Base-by-base conservation (phyloP, 2,113 vertebrate genomes). In the Melospiza georgiana region DNA sequence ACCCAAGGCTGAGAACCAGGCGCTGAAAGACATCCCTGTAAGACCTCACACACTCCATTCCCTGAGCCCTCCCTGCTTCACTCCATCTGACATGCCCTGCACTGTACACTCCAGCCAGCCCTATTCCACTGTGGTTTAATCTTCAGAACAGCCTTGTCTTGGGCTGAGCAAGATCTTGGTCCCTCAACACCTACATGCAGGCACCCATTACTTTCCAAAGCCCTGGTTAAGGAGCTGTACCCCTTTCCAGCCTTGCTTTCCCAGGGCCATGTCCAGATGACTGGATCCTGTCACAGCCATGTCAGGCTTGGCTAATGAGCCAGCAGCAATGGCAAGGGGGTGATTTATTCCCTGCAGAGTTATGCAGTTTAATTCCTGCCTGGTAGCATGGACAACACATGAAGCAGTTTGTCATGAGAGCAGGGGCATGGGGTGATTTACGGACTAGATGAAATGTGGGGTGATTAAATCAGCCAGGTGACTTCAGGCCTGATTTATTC, bases 11-110 rank as follows among this genome's bases (percentile, higher is more conserved):
- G 99, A 99, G 93, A 98, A 98, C 96, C 99, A 99, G 94, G 98
- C 99, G 2, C 98, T 99, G 88, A 98, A 98, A 96, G 99, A 98
- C 94, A 99, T 99, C 96, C 99, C 99, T 6, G 99, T 99, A 98
- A 99, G 99, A 89, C 57, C 69, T 28, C 12, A 3, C 8, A 5
- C 3, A 3, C 57, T 76, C 79, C 85, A 74, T 25, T 69, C 81
- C 81, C 61, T 3, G 1, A 0, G 14, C 21, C 15, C 24, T 65
- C 35, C 46, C 37, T 8, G 28, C 54, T 48, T 21, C 0, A 0
- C 28, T 71, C 62, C 1, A 0, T 51, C 61, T 57, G 33, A 24
- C 3, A 2, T 69, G 10, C 57, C 61, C 63, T n/a, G 25, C 15
- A 2, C n/a, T 3, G 2, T 2, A 0, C 0, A 1, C 72, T 80